A percentile compares a stretch with the other conserved stretches of the same genome.
Conservation (phyloP, 30 jellyfish, hydroid and myxozoan genomes). For the Mastigias papua region DNA sequence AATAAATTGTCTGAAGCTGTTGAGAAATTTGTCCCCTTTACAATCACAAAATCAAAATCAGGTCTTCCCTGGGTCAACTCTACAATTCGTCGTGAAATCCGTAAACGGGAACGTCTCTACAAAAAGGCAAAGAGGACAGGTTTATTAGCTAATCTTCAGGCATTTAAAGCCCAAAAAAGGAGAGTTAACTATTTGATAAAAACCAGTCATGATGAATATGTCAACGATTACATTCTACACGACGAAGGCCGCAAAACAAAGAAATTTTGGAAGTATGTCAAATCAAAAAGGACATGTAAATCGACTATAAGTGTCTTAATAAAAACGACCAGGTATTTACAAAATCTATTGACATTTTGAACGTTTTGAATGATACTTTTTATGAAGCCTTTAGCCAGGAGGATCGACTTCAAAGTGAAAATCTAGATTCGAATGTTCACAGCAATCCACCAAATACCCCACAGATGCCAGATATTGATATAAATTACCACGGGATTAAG, state of each 20-base stretch:
- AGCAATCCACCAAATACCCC: conserved; percentile 10
- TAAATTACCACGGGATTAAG: neutral
- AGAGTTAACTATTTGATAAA: conserved; percentile 17
- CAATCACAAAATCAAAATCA: neutral
- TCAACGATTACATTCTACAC: conserved; percentile 1
- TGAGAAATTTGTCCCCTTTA: conserved; percentile 26
- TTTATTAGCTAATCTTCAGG: neutral
- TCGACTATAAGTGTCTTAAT: conserved; percentile 1
- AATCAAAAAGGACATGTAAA: conserved; percentile 1
- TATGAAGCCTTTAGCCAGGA: conserved; percentile 16
- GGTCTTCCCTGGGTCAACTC: conserved; percentile 33
- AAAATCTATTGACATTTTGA: neutral
- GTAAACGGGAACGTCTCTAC: conserved; percentile 28
- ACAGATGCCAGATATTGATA: conserved; percentile 5
- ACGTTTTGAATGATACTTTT: conserved; percentile 8
- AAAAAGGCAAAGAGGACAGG: conserved; percentile 31
- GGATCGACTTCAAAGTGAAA: neutral
- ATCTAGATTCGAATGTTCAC: neutral
- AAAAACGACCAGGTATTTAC: conserved; percentile 8
- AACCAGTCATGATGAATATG: conserved; percentile 20
- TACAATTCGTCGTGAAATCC: conserved; percentile 29
- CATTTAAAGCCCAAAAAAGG: conserved; percentile 16
- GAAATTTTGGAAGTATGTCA: conserved; percentile 13
- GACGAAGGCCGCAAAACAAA: conserved; percentile 7
- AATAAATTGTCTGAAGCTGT: too few relatives aligned